Evolutionary conservation across 2,888 invertebrate species (phyloP), one percentile per base, ranked within the genome.

Genomic region (Cerceris rybyensis): DNA sequence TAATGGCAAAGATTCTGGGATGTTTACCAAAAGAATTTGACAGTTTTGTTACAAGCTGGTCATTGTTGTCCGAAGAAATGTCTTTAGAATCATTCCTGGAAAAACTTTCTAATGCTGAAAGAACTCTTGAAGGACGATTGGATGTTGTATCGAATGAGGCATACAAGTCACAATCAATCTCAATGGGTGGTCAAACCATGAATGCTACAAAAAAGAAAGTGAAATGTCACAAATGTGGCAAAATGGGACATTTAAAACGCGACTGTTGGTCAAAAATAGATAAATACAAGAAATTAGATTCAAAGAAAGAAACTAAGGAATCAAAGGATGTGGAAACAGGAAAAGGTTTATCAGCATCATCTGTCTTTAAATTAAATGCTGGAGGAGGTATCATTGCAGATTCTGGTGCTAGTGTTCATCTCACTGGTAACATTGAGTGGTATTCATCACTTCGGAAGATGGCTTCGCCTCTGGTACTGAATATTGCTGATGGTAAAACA

Each of bases 31-130:
- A 60, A 55, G 1, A 59, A 4, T 73, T 59, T 52, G 65, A 70
- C 52, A 70, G 49, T 75, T 75, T 70, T 59, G 67, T 74, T 2
- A 70, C 60, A 7, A 70, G 73, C 8, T 80, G 70, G 70, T 73
- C 73, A 6, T 64, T 80, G 61, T 66, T 74, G 59, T 78, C 69
- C n/a, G 71, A 74, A 0, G 41, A 73, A 39, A 17, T 65, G 1
- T 66, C 46, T 17, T 43, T 78, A 7, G 71, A 80, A 28, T 42
- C 43, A 13, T 75, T 75, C 11, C 6, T 71, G 28, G 68, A 71
- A 9, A 72, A 72, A 4, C 66, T 72, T 6, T 42, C 59, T 9
- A 70, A 70, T 60, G 73, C 55, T 8, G 67, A 75, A 65, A 59
- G 68, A 72, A 76, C 13, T 55, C 64, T 76, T 11, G 14, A 4